Evolutionary conservation across 2,888 invertebrate species (phyloP).

Genomic region (Tinea pellionella): DNA sequence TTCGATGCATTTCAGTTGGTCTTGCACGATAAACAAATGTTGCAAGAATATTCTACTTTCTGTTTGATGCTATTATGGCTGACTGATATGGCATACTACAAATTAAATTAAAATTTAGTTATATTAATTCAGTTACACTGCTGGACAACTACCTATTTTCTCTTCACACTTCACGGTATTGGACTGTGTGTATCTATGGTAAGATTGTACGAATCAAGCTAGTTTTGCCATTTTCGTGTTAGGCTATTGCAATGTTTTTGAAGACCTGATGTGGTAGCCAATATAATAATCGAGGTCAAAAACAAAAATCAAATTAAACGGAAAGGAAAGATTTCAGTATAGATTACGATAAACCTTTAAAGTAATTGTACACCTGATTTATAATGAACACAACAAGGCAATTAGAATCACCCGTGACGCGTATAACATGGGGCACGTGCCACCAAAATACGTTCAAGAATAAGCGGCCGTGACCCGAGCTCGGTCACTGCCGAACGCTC

Average conservation of each 20-base stretch:
- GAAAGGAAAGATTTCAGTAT: not conserved
- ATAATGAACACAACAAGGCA: not conserved
- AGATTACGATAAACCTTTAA: not conserved
- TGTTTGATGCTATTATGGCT: not conserved
- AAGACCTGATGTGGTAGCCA: too few species aligned
- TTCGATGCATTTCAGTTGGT: conserved; percentile 27
- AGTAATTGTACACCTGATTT: not conserved
- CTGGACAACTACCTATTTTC: too few species aligned
- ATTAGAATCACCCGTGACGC: conserved; percentile 11
- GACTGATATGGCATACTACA: too few species aligned
- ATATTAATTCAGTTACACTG: too few species aligned
- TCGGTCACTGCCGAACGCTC: conserved; percentile 42
- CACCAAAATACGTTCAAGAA: conserved; percentile 28
- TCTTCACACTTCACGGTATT: too few species aligned
- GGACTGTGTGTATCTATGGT: too few species aligned
- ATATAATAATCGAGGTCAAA: too few species aligned
- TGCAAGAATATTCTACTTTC: not conserved
- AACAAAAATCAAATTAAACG: too few species aligned
- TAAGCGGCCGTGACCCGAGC: conserved; percentile 57
- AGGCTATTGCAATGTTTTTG: too few species aligned
- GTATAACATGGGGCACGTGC: conserved; percentile 3
- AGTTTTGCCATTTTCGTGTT: too few species aligned
- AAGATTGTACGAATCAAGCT: too few species aligned
- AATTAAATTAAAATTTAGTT: too few species aligned
- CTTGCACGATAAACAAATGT: conserved; percentile 12